Conservation (phyloP, 1,140 invertebrate genomes). For the Parasteatoda tepidariorum region DNA sequence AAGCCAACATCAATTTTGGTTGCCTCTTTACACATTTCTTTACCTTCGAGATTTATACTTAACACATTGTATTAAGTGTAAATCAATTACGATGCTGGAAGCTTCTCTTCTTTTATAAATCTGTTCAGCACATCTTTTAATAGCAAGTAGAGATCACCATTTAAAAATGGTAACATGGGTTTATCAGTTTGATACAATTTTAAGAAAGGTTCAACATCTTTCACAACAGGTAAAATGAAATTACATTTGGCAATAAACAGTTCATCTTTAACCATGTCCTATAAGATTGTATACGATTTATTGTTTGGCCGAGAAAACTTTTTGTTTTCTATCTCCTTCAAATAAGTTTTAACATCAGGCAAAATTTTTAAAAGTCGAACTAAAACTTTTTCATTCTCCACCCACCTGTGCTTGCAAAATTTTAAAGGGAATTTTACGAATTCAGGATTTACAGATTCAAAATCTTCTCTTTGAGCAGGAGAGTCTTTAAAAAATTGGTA, state of each 20-base stretch:
- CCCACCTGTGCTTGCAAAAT: background rate
- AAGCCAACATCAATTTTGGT: conserved; percentile 8
- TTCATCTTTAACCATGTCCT: conserved; percentile 18
- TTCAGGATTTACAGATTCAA: background rate
- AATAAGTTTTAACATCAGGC: no score
- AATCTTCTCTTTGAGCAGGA: no score
- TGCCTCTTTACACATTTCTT: background rate
- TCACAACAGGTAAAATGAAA: conserved; percentile 1
- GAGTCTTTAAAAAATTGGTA: no score
- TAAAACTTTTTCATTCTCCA: no score
- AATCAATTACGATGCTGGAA: conserved; percentile 13
- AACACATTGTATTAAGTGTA: background rate
- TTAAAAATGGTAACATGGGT: conserved; percentile 16
- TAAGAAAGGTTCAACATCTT: no score
- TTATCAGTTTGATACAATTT: no score
- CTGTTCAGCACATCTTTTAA: conserved; percentile 1
- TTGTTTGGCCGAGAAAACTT: no score
- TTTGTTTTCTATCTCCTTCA: background rate
- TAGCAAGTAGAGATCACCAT: background rate
- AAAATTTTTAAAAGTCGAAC: background rate
- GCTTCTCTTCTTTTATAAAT: conserved; percentile 6
- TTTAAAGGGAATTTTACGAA: no score
- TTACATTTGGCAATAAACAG: background rate
- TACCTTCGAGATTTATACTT: background rate
- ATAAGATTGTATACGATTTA: no score